These are phyloP conservation scores for Neosilurus mollespiculum DNA, from an alignment of 2,797 vertebrate species.

Conservation along the genomic window DNA sequence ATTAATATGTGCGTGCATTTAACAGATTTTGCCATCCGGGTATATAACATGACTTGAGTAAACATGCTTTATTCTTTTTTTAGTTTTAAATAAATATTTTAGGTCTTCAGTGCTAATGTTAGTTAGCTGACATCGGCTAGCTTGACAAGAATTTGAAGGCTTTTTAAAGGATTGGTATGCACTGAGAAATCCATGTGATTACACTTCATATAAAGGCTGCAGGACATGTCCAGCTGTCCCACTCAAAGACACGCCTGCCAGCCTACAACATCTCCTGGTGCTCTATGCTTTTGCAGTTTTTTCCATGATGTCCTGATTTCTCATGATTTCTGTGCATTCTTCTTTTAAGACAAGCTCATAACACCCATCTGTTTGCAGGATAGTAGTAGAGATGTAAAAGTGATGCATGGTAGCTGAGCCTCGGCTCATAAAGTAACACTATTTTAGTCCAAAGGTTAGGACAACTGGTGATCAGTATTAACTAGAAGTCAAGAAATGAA, in stretches of 20 bases:
- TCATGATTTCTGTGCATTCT: neutral
- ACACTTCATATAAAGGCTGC: neutral
- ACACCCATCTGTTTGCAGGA: neutral
- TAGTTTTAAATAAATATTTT: neutral
- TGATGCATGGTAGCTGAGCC: neutral
- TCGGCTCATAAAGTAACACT: neutral
- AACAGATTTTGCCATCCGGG: neutral
- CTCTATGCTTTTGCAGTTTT: neutral
- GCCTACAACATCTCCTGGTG: neutral
- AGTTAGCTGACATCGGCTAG: neutral
- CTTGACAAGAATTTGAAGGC: neutral
- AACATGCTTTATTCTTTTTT: neutral
- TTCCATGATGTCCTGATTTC: neutral
- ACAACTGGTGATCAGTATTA: neutral
- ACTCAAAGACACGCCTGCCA: neutral
- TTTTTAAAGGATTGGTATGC: neutral
- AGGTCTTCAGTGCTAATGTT: neutral
- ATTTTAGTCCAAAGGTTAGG: neutral
- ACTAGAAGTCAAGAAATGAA: neutral
- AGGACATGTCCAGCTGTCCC: neutral
- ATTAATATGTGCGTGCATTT: neutral
- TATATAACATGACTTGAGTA: neutral
- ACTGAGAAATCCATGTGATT: neutral
- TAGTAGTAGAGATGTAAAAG: neutral
- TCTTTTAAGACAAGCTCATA: neutral